Base-by-base conservation (phyloP, 2,113 vertebrate species). In the Chelonoidis abingdonii region DNA sequence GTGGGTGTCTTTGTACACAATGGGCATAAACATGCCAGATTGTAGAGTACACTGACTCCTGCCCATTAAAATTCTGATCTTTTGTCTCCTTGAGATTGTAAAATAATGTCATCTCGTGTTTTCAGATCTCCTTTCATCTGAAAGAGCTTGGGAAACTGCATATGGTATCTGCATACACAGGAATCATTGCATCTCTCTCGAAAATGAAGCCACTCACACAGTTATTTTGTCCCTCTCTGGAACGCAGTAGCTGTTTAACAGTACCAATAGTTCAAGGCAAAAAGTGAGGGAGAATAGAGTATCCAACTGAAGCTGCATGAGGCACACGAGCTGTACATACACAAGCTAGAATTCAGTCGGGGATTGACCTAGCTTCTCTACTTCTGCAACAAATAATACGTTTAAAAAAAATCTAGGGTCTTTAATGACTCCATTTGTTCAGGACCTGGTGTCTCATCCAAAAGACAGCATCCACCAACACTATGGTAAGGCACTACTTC, bases 121-220 rank as follows among this genome's bases (percentile, higher is more conserved):
- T 75, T 75, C 69, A 89, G 88, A 89, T 4, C 65, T 96, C 21
- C 13, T 92, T 92, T 87, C 59, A 59, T 47, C 10, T 38, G 2
- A 1, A 76, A 82, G 49, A 86, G 24, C 35, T 89, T 89, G 87
- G 44, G 76, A 22, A 94, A 80, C 3, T n/a, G 16, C 47, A 29
- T 54, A 82, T 5, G 41, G 21, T 56, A 41, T 59, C 47, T 47
- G 22, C n/a, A 83, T 56, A 83, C 35, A 24, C 6, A 93, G 84
- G 52, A 88, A 59, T 79, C 35, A 59, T 49, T 96, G 89, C 8
- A 78, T 52, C 3, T 54, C 10, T 5, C 31, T 95, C 62, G 86
- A 84, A 95, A 93, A 75, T 94, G 16, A 88, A 93, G 80, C 47
- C 27, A 92, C 27, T 53, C 53, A 84, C 84, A 57, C 54, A 93